Base-by-base conservation (phyloP, 2,113 vertebrate species). In the Holacanthus passer region DNA sequence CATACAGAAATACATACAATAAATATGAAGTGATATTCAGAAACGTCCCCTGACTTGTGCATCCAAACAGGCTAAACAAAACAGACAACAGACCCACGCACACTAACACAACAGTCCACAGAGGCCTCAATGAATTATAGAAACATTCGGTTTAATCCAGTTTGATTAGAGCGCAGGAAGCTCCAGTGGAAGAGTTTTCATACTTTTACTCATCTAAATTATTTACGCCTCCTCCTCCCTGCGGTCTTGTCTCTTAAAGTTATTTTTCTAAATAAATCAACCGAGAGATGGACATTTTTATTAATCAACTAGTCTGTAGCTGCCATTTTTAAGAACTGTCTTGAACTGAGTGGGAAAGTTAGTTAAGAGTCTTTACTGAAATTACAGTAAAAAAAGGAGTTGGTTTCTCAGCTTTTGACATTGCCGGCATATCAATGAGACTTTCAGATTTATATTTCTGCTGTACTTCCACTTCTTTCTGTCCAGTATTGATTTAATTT, bases 41-140 rank as follows among this genome's bases (percentile, higher is more conserved):
- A 52, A 12, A 37, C 56, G 43, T 37, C 37, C n/a, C 6, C 7
- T 3, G 7, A n/a, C 45, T 43, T 1, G 13, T 24, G 31, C 19
- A 17, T 24, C 63, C 35, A 78, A 31, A 70, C 35, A 58, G 27
- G 14, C n/a, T 58, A 31, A 83, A 75, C 59, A 56, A 31, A 75
- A 39, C 53, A 41, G 59, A 56, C 52, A 32, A 19, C 14, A 43
- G n/a, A 62, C 24, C 16, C 52, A 63, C 35, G 43, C 2, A 47
- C 50, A 58, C 55, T 27, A 47, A 32, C 35, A 43, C 11, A 60
- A 32, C 39, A 67, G 41, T n/a, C 27, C 39, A 56, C 2, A 4
- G n/a, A 12, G 11, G 4, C 24, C 7, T 63, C 24, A 22, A 69
- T 79, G 10, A 79, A 88, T 87, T 79, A 79, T 67, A 68, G 74